Percentiles rank a stretch among this genome's conserved stretches.
Conservation (phyloP, 1,140 invertebrate genomes). For the Drosophila pandora region DNA sequence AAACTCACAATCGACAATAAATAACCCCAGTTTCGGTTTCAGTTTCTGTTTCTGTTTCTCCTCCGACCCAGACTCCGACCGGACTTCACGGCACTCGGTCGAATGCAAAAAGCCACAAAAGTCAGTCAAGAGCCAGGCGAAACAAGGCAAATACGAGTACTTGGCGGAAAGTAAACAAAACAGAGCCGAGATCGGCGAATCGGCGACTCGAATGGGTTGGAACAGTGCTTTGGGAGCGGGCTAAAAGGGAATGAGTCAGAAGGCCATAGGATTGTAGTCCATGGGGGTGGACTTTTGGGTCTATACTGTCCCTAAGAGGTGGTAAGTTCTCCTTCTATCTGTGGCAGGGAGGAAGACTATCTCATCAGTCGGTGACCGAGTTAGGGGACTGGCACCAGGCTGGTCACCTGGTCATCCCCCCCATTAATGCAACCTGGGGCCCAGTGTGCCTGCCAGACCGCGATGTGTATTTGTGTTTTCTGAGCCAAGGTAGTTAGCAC, state of each 20-base stretch:
- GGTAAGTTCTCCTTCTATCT: too few relatives aligned
- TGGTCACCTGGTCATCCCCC: too few relatives aligned
- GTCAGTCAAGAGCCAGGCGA: neutral
- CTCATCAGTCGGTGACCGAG: too few relatives aligned
- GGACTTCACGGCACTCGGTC: slow-evolving; percentile 38
- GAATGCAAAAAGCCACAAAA: slow-evolving; percentile 44
- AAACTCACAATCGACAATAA: slow-evolving; percentile 69
- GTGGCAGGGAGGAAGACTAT: too few relatives aligned
- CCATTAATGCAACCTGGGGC: slow-evolving; percentile 9
- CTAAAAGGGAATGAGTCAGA: neutral
- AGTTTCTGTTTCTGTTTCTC: slow-evolving; percentile 6
- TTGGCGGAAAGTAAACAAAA: slow-evolving; percentile 32
- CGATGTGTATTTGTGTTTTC: neutral
- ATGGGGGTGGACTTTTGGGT: too few relatives aligned
- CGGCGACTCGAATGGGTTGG: neutral
- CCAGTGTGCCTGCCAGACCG: slow-evolving; percentile 34
- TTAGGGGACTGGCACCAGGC: too few relatives aligned
- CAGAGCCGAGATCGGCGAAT: slow-evolving; percentile 20
- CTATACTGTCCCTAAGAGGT: too few relatives aligned
- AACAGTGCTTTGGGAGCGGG: slow-evolving; percentile 39
- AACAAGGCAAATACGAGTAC: slow-evolving; percentile 19
- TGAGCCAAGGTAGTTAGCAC: slow-evolving; percentile 60
- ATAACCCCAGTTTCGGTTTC: slow-evolving; percentile 48
- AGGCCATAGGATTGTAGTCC: neutral
- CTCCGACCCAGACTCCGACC: slow-evolving; percentile 16